These are phyloP conservation scores for Drosophila paranaensis DNA, from an alignment of 2,888 invertebrate species.

Conservation along the genomic window DNA sequence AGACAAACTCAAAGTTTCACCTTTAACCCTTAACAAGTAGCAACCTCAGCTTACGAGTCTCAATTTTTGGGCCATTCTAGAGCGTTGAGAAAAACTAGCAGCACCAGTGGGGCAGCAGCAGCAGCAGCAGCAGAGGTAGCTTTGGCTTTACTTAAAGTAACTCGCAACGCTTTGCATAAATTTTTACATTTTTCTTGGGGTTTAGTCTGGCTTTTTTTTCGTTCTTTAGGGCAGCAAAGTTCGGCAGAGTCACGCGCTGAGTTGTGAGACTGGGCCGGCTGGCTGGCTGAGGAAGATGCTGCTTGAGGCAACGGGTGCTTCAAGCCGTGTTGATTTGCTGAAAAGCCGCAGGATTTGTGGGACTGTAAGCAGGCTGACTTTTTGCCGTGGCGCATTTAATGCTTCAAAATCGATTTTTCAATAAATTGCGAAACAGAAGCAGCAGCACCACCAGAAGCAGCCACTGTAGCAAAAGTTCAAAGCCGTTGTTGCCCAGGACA, in stretches of 20 bases:
- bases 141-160: constrained; percentile 76
- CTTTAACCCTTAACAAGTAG: constrained; percentile 62
- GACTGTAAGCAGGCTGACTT: constrained; percentile 64
- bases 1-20: constrained; percentile 66
- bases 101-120: constrained; percentile 31
- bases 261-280: constrained; percentile 45
- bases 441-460: background rate
- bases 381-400: constrained; percentile 61
- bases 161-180: constrained; percentile 78
- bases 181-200: constrained; percentile 46
- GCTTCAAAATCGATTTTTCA: constrained; percentile 77
- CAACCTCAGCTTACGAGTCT: constrained; percentile 63
- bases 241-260: constrained; percentile 75
- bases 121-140: constrained; percentile 16
- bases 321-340: constrained; percentile 75
- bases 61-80: constrained; percentile 55
- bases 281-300: constrained; percentile 13
- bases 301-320: constrained; percentile 46
- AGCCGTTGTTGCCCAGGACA: constrained; percentile 57
- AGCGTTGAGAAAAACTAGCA: constrained; percentile 43
- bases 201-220: constrained; percentile 17
- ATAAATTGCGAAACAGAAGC: constrained; percentile 64
- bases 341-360: constrained; percentile 78
- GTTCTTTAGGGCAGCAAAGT: constrained; percentile 58
- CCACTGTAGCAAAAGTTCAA: constrained; percentile 60